Conservation (phyloP, 2,797 vertebrate genomes). For the Tenualosa thibaudeaui region DNA sequence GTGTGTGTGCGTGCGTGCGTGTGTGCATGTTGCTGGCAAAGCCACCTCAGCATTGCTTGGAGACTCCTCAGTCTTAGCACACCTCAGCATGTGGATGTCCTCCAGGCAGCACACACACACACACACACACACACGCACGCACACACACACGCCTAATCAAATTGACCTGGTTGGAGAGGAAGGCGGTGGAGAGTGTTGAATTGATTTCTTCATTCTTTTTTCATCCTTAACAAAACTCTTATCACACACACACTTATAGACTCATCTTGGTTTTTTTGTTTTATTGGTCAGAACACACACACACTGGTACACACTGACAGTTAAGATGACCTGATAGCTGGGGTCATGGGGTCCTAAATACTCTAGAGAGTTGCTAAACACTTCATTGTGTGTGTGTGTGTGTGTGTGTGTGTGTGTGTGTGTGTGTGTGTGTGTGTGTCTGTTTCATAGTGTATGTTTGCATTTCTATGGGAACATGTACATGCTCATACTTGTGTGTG, state of each 20-base stretch:
- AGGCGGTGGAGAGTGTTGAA: neutral
- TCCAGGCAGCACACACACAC: neutral
- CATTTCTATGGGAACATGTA: constrained; percentile 7
- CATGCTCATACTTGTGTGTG: neutral
- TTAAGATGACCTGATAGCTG: constrained; percentile 33
- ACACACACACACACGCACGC: constrained; percentile 27
- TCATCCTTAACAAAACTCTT: neutral
- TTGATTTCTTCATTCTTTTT: neutral
- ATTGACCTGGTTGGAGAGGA: neutral
- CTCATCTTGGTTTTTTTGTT: neutral
- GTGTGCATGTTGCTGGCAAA: neutral
- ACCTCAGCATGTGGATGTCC: constrained; percentile 53
- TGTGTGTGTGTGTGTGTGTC: neutral
- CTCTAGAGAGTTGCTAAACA: neutral
- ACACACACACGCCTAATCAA: neutral
- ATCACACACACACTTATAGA: neutral
- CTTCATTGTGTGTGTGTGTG: neutral
- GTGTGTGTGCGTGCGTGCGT: constrained; percentile 25
- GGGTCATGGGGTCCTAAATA: neutral
- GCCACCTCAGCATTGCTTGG: neutral
- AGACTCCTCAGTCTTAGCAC: constrained; percentile 27
- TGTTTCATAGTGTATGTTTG: neutral
- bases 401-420: constrained; percentile 5
- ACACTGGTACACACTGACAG: constrained; percentile 35
- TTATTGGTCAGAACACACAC: constrained; percentile 11